A percentile compares a stretch with the other conserved stretches of the same genome.
Evolutionary conservation across 2,888 invertebrate species (phyloP).

Genomic region (Drosophila maculinotata): DNA sequence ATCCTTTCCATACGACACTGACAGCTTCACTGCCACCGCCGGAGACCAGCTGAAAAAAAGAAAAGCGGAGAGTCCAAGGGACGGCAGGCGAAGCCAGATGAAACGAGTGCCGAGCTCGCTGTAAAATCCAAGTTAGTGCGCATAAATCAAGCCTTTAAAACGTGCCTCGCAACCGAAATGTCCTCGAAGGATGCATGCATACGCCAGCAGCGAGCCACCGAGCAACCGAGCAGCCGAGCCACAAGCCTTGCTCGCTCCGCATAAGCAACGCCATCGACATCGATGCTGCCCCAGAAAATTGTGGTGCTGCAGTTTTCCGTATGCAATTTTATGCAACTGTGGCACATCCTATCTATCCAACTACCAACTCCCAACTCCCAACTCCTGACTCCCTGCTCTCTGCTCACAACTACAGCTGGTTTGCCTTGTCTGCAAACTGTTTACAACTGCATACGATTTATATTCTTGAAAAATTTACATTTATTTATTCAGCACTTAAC

Average conservation of each 20-base stretch:
- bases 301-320: constrained; percentile 67
- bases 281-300: constrained; percentile 64
- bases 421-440: constrained; percentile 60
- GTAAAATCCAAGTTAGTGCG: constrained; percentile 82
- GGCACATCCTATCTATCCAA: constrained; percentile 59
- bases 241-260: constrained; percentile 35
- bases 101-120: constrained; percentile 57
- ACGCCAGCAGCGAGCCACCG: constrained; percentile 2
- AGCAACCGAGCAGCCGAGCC: constrained; percentile 7
- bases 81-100: constrained; percentile 36
- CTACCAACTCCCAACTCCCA: constrained; percentile 2
- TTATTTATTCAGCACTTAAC: constrained; percentile 73
- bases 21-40: constrained; percentile 51
- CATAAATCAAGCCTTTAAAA: constrained; percentile 83
- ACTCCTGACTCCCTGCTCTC: constrained; percentile 6
- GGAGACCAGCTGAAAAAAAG: constrained; percentile 37
- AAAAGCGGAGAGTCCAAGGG: constrained; percentile 26
- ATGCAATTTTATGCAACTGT: constrained; percentile 82
- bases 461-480: constrained; percentile 78
- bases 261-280: constrained; percentile 48
- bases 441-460: constrained; percentile 81
- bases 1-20: constrained; percentile 76
- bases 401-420: constrained; percentile 15
- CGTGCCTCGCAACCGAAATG: constrained; percentile 82
- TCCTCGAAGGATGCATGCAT: constrained; percentile 73